Percentiles rank a stretch among this genome's conserved stretches.
These are phyloP conservation scores for Argopecten irradians DNA, from an alignment of 1,140 invertebrate species.

Conservation along the genomic window DNA sequence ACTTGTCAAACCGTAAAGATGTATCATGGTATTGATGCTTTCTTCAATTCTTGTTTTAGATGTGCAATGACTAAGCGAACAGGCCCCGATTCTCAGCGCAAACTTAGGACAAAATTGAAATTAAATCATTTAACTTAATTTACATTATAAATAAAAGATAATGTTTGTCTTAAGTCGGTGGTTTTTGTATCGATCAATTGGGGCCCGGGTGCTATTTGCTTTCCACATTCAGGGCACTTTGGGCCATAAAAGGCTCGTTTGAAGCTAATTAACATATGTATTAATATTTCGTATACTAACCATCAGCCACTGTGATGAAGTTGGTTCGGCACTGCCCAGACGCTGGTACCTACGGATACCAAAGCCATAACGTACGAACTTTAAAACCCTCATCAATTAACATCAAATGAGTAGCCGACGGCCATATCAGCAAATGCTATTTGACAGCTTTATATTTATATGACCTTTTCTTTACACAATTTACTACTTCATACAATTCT, in stretches of 20 bases:
- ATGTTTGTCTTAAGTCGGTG: too few species aligned
- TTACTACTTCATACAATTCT: not conserved
- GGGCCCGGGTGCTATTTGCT: too few species aligned
- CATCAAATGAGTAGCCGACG: not conserved
- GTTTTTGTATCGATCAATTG: too few species aligned
- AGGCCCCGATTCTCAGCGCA: too few species aligned
- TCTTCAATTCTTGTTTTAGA: too few species aligned
- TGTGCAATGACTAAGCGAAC: too few species aligned
- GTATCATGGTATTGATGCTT: too few species aligned
- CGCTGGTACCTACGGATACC: not conserved
- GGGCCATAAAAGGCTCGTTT: not conserved
- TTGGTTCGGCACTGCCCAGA: not conserved
- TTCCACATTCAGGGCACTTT: not conserved
- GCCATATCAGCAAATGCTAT: not conserved
- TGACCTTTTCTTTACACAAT: not conserved
- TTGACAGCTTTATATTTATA: not conserved
- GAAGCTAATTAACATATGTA: not conserved
- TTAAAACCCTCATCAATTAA: not conserved
- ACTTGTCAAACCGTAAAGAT: too few species aligned
- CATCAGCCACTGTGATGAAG: not conserved
- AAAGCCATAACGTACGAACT: not conserved
- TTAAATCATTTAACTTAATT: too few species aligned
- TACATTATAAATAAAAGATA: too few species aligned
- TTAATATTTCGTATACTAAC: not conserved
- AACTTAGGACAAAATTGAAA: too few species aligned